These are phyloP conservation scores for Holothuria glaberrima DNA, from an alignment of 35 echinoderm and acorn worm genomes.

Conservation along the genomic window DNA sequence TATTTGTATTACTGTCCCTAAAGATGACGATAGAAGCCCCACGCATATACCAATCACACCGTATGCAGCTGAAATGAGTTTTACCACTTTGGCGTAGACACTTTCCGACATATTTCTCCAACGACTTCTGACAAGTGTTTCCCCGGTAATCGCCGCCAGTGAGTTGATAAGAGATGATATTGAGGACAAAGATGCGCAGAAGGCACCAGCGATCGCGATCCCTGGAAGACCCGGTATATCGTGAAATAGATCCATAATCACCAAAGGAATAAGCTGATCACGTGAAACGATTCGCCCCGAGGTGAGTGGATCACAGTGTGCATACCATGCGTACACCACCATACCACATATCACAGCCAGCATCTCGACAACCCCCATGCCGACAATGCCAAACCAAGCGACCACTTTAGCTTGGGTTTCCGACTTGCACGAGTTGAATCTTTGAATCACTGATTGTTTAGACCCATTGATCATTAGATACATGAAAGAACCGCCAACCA, in stretches of 20 bases:
- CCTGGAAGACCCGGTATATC: constrained; percentile 16
- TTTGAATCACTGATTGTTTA: constrained; percentile 37
- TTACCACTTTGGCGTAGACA: constrained; percentile 9
- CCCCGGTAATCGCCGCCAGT: constrained; percentile 36
- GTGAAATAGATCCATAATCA: constrained; percentile 51
- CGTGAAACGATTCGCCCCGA: neutral
- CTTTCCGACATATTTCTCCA: constrained; percentile 18
- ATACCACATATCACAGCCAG: constrained; percentile 48
- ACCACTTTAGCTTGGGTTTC: constrained; percentile 17
- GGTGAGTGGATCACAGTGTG: constrained; percentile 54
- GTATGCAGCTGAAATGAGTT: constrained; percentile 31
- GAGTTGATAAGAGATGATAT: constrained; percentile 43
- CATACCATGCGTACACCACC: constrained; percentile 54
- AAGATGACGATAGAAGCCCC: constrained; percentile 5
- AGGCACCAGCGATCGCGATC: constrained; percentile 33
- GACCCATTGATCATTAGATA: constrained; percentile 17
- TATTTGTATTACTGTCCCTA: constrained; percentile 33
- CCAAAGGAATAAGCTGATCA: constrained; percentile 35
- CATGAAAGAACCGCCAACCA: constrained; percentile 22
- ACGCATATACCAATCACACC: constrained; percentile 6
- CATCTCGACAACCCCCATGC: constrained; percentile 29
- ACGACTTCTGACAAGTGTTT: constrained; percentile 10
- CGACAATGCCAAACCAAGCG: constrained; percentile 50
- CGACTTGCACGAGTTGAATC: constrained; percentile 43
- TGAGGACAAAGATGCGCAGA: constrained; percentile 38